Conservation (phyloP, 2,797 vertebrate genomes). For the Acrocephalus scirpaceus region DNA sequence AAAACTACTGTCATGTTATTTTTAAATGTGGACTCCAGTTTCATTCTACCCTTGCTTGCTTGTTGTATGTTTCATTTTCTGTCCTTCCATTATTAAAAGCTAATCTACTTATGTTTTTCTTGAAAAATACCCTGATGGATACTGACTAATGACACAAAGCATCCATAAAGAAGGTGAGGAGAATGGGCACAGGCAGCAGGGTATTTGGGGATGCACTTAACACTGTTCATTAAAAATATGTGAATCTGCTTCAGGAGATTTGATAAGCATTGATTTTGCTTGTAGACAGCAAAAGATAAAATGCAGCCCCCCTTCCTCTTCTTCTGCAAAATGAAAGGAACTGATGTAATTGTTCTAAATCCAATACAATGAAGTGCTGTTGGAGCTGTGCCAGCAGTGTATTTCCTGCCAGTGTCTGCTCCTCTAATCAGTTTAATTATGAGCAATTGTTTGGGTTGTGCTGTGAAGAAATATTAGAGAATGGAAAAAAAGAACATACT, state of each 20-base stretch:
- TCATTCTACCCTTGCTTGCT: background rate
- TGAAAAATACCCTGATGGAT: background rate
- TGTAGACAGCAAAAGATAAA: background rate
- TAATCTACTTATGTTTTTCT: slow-evolving; percentile 10
- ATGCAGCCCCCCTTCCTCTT: background rate
- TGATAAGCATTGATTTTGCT: slow-evolving; percentile 52
- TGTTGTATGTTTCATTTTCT: background rate
- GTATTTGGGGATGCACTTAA: slow-evolving; percentile 2
- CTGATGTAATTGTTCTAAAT: slow-evolving; percentile 77
- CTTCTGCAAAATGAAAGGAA: slow-evolving; percentile 73
- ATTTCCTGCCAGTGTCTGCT: slow-evolving; percentile 80
- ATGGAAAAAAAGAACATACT: slow-evolving; percentile 81
- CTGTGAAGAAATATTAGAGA: slow-evolving; percentile 82
- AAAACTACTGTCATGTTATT: background rate
- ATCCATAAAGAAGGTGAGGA: background rate
- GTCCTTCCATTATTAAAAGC: background rate
- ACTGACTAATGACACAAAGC: background rate
- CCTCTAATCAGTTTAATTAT: slow-evolving; percentile 80
- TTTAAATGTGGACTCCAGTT: slow-evolving; percentile 8
- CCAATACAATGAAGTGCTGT: slow-evolving; percentile 72
- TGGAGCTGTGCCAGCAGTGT: slow-evolving; percentile 65
- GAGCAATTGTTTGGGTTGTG: slow-evolving; percentile 81
- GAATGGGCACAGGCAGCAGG: background rate
- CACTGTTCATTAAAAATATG: background rate
- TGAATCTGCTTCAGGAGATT: slow-evolving; percentile 25